Evolutionary conservation across 1,140 invertebrate species (phyloP).

Genomic region (Saccostrea glomerata): DNA sequence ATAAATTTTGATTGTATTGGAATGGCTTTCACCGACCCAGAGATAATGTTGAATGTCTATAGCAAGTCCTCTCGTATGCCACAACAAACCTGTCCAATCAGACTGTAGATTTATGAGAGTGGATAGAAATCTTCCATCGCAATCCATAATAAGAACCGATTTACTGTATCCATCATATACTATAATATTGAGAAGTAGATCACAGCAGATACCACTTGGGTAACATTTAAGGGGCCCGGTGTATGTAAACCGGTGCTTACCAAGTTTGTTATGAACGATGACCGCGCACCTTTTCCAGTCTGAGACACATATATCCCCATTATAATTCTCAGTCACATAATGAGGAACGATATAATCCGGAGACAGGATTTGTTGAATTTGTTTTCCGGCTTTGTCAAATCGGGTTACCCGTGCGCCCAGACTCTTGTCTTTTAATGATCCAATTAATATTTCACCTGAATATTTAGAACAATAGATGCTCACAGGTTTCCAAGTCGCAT

Average conservation of each 20-base stretch:
- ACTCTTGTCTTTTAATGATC: not conserved
- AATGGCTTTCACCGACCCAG: not conserved
- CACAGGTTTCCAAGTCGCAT: not conserved
- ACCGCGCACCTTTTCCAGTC: not conserved
- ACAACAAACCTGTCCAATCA: not conserved
- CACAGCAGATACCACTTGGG: not conserved
- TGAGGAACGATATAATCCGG: not conserved
- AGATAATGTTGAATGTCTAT: not conserved
- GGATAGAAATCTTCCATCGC: not conserved
- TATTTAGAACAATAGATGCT: not conserved
- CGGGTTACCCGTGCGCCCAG: not conserved
- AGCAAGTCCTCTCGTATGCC: not conserved
- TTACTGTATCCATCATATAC: not conserved
- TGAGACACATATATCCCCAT: constrained; percentile 2
- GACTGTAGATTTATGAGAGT: not conserved
- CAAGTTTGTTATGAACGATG: not conserved
- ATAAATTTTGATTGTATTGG: not conserved
- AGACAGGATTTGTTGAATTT: not conserved
- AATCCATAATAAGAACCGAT: not conserved
- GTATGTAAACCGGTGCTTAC: not conserved
- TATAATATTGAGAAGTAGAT: not conserved
- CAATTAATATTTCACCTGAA: not conserved
- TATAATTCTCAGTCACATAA: not conserved
- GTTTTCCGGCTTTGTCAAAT: not conserved
- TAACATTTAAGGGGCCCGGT: not conserved